Evolutionary conservation across 2,888 invertebrate species (phyloP), one percentile per base, ranked within the genome.

Genomic region (Drosophila mulleri): DNA sequence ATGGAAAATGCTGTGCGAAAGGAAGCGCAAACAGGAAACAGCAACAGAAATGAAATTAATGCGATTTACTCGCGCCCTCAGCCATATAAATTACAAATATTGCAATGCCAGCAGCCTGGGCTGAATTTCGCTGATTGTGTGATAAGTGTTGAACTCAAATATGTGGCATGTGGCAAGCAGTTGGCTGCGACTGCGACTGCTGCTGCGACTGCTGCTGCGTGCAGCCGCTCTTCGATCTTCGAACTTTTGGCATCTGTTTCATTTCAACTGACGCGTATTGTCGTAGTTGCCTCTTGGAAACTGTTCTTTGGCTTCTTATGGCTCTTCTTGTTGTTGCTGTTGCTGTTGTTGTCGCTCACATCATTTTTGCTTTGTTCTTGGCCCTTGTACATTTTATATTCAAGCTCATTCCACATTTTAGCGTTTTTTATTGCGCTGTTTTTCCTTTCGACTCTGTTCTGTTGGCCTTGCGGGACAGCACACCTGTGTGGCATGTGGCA

Each of bases 241-340:
- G 68, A 67, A 42, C 62, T 80, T 65, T 41, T 41, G 76, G 83
- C 88, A 84, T 91, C 91, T 91, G 91, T 83, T 91, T 91, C 79
- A 57, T 89, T 67, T 91, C 91, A 83, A 70, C 87, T 82, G 79
- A 72, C 90, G 78, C 83, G 72, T 78, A 82, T 81, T 91, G 90
- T 91, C 91, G 83, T 90, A 85, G 84, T 81, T 72, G 73, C 6
- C 35, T 50, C 54, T 48, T 66, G 59, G 48, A 58, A 63, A 64
- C 70, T 64, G 23, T 26, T 42, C 16, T 59, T 71, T 69, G 26
- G 26, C 26, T 41, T 67, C 20, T 47, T 56, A 18, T 48, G 50
- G 57, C 16, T 48, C n/a, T 47, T 58, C 6, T 2, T 32, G 47
- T 61, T 58, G 26, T 4, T 32, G 50, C 59, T 72, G 68, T n/a